These are phyloP conservation scores for Elegia similella DNA, from an alignment of 2,888 invertebrate genomes.

Conservation along the genomic window DNA sequence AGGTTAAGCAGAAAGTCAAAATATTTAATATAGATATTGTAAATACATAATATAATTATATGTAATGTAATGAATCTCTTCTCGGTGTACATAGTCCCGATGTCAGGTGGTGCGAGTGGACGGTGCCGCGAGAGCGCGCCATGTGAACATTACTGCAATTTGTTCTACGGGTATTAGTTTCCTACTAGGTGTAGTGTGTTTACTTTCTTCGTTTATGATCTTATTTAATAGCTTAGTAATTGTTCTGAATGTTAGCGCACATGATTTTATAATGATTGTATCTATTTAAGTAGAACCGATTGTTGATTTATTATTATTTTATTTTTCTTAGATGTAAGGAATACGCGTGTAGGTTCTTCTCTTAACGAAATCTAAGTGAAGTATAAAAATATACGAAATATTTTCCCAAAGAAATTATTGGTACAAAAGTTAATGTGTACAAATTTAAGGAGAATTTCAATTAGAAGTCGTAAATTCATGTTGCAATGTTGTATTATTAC, in stretches of 20 bases:
- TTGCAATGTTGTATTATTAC: conserved; percentile 73
- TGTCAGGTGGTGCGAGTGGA: not conserved
- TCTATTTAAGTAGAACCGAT: conserved; percentile 61
- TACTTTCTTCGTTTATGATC: conserved; percentile 65
- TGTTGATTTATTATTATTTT: conserved; percentile 80
- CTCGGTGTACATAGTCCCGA: conserved; percentile 7
- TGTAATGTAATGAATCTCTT: not conserved
- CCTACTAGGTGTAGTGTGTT: conserved; percentile 76
- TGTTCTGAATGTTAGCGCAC: conserved; percentile 67
- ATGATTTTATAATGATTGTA: conserved; percentile 52
- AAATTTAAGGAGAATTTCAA: conserved; percentile 67
- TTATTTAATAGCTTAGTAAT: conserved; percentile 48
- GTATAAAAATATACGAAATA: conserved; percentile 48
- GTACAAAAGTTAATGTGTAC: conserved; percentile 79
- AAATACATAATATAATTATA: conserved; percentile 34
- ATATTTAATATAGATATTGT: conserved; percentile 52
- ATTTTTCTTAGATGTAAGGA: conserved; percentile 61
- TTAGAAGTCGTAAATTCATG: conserved; percentile 70
- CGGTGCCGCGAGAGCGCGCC: conserved; percentile 31
- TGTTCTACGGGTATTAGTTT: conserved; percentile 82
- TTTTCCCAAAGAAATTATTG: conserved; percentile 80
- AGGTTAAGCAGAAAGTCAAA: conserved; percentile 51
- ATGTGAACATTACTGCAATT: conserved; percentile 65
- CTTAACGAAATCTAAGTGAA: conserved; percentile 45
- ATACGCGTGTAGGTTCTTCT: conserved; percentile 61